phyloP scores from a whole-genome alignment of 2,797 vertebrate species.

The Forpus xanthops region DNA sequence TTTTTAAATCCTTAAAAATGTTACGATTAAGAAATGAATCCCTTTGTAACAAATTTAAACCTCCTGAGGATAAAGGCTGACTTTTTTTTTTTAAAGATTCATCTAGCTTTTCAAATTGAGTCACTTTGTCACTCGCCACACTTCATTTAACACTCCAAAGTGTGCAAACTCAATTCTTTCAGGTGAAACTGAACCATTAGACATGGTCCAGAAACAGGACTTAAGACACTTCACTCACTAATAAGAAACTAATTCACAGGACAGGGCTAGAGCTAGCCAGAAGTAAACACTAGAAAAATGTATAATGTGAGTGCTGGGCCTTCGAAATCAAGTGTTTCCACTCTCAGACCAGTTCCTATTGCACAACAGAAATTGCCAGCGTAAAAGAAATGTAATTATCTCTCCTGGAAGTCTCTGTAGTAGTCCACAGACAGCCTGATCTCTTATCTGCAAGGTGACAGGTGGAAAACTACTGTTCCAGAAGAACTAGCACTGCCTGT shows the following conservation, averaged over 20 bases:
- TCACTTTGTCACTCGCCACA: background rate
- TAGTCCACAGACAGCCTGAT: background rate
- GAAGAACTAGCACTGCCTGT: background rate
- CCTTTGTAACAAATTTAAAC: background rate
- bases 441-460: background rate
- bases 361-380: background rate
- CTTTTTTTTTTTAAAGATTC: background rate
- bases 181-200: background rate
- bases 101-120: background rate
- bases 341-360: background rate
- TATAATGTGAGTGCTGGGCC: background rate
- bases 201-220: background rate
- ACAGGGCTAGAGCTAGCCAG: background rate
- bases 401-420: background rate
- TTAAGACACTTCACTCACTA: background rate
- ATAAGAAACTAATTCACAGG: background rate
- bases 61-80: background rate
- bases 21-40: background rate
- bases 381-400: background rate
- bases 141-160: background rate
- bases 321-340: background rate
- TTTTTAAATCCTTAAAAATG: background rate
- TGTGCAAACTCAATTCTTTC: background rate
- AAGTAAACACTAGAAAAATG: background rate
- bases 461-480: background rate